phyloP scores from a whole-genome alignment of 2,888 invertebrate genomes.

The Cheilosia vernalis region DNA sequence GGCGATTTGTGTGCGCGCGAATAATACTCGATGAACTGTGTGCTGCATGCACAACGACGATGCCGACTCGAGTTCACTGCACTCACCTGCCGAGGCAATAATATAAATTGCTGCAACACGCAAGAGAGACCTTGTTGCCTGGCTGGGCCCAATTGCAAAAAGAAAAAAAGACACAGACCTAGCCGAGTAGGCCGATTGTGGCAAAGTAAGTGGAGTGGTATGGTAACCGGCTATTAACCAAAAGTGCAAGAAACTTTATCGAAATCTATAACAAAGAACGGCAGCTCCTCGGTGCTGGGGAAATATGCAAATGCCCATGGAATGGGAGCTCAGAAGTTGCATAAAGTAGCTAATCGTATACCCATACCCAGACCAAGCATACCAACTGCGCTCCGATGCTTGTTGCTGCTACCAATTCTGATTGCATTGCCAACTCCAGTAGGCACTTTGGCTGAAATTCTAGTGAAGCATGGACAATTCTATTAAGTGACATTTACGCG shows the following conservation, averaged over 20 bases:
- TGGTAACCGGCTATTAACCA: constrained; percentile 70
- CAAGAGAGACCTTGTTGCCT: constrained; percentile 73
- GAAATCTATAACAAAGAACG: constrained; percentile 74
- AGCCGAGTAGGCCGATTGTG: constrained; percentile 32
- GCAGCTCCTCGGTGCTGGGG: constrained; percentile 29
- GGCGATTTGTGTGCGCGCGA: constrained; percentile 12
- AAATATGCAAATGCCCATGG: constrained; percentile 74
- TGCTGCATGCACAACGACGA: constrained; percentile 45
- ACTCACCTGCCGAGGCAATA: constrained; percentile 74
- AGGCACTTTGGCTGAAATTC: constrained; percentile 40
- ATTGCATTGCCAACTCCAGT: constrained; percentile 1
- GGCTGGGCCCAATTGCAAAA: constrained; percentile 58
- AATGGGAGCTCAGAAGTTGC: constrained; percentile 70
- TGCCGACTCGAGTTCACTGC: constrained; percentile 64
- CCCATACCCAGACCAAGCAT: constrained; percentile 4
- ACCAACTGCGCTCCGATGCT: constrained; percentile 2
- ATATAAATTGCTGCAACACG: constrained; percentile 69
- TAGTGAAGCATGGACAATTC: constrained; percentile 59
- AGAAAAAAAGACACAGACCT: constrained; percentile 35
- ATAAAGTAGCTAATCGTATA: constrained; percentile 47
- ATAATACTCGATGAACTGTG: constrained; percentile 51
- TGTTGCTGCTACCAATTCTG: constrained; percentile 37
- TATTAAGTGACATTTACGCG: constrained; percentile 69
- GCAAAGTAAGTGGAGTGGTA: constrained; percentile 52
- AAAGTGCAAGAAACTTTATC: constrained; percentile 75